phyloP scores from a whole-genome alignment of 2,113 vertebrate genomes.

The Australoheros scitulus region DNA sequence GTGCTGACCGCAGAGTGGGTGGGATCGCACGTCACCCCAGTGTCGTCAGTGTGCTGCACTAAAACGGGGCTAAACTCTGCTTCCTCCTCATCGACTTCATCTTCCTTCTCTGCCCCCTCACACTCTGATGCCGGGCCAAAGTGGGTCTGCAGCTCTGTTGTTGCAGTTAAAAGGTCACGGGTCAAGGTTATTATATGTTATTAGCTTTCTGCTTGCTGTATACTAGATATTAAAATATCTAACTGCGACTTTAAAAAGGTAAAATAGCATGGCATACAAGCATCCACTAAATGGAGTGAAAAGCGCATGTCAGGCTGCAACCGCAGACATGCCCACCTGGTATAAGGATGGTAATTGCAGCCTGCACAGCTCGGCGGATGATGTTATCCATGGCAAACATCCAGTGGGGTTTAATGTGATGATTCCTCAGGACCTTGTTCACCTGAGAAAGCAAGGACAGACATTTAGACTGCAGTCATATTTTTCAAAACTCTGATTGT shows the following conservation, averaged over 20 bases:
- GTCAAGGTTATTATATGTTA: neutral
- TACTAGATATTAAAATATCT: neutral
- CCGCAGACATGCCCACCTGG: constrained; percentile 80
- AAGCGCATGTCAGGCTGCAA: neutral
- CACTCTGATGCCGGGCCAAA: constrained; percentile 87
- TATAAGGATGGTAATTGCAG: constrained; percentile 91
- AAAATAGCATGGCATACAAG: neutral
- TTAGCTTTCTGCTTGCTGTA: accelerated
- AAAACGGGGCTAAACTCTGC: constrained; percentile 70
- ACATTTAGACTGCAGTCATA: neutral
- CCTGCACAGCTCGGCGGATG: constrained; percentile 91
- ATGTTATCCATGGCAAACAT: constrained; percentile 98
- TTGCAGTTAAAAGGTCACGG: neutral
- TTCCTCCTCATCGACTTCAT: constrained; percentile 83
- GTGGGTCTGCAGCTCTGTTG: constrained; percentile 87
- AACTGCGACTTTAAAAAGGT: neutral
- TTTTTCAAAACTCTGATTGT: neutral
- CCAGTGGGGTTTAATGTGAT: constrained; percentile 94
- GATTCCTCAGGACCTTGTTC: constrained; percentile 92
- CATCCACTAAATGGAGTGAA: constrained; percentile 29
- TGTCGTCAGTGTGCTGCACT: constrained; percentile 57
- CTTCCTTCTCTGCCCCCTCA: constrained; percentile 86
- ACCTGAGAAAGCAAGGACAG: constrained; percentile 78
- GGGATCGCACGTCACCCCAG: constrained; percentile 24
- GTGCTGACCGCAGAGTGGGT: constrained; percentile 30